A percentile compares a stretch with the other conserved stretches of the same genome.
These are phyloP conservation scores for Neogale vison DNA, from an alignment of 2,113 vertebrate genomes.

Conservation along the genomic window DNA sequence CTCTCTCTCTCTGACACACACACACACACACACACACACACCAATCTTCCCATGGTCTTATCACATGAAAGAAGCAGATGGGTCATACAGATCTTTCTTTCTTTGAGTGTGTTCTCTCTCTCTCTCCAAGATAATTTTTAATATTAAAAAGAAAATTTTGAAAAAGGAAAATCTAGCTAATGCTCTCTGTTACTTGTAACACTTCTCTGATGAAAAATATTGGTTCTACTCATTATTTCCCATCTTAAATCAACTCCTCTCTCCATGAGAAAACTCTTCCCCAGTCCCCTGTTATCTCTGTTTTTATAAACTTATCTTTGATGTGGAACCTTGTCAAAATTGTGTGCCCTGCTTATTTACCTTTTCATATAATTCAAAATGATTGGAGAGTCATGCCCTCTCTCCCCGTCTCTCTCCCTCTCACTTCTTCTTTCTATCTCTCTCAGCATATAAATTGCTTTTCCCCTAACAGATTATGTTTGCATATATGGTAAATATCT, in stretches of 20 bases:
- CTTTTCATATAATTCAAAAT: constrained; percentile 35
- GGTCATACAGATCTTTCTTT: not conserved
- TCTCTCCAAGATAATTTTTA: constrained; percentile 21
- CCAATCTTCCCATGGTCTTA: not conserved
- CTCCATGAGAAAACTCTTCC: not conserved
- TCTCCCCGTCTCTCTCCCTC: not conserved
- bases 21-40: no score
- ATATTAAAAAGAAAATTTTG: constrained; percentile 31
- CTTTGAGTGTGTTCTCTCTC: not conserved
- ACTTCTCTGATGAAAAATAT: constrained; percentile 5
- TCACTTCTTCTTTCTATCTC: no score
- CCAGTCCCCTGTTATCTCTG: not conserved
- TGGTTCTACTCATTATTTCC: not conserved
- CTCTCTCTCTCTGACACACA: no score
- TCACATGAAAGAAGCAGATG: constrained; percentile 9
- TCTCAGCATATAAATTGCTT: not conserved
- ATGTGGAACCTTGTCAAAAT: constrained; percentile 38
- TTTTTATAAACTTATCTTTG: constrained; percentile 51
- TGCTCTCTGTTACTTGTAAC: not conserved
- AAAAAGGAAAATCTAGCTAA: not conserved
- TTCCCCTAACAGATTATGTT: not conserved
- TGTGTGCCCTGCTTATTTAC: constrained; percentile 23
- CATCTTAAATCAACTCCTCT: constrained; percentile 34
- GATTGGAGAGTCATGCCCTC: not conserved
- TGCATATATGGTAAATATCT: not conserved